Conservation (phyloP, 2,888 invertebrate species). For the Pilophorus perplexus region DNA sequence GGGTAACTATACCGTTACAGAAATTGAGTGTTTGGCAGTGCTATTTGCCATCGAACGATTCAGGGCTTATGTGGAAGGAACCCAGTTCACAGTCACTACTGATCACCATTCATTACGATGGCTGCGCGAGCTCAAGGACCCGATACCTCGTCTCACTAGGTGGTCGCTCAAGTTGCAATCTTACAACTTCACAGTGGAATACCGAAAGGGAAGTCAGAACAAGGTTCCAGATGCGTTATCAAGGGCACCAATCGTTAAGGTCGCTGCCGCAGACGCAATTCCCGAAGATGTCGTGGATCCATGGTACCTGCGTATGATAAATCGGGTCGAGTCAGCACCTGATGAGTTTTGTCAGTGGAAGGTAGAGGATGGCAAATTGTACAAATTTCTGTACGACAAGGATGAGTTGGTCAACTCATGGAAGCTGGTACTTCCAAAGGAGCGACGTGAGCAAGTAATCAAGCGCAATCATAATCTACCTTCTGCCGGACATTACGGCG, state of each 20-base stretch:
- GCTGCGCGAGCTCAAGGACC: slow-evolving; percentile 1
- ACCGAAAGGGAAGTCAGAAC: slow-evolving; percentile 20
- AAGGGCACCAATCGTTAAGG: not conserved
- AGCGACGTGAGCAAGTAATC: not conserved
- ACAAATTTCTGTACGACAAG: not conserved
- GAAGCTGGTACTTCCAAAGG: not conserved
- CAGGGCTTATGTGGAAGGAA: slow-evolving; percentile 11
- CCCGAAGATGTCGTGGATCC: not conserved
- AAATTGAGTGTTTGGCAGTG: not conserved
- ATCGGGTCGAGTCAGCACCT: slow-evolving; percentile 4
- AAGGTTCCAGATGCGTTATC: slow-evolving; percentile 28
- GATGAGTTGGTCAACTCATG: not conserved
- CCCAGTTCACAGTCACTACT: slow-evolving; percentile 8
- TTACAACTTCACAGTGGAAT: not conserved
- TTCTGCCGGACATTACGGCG: not conserved
- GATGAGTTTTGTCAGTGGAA: slow-evolving; percentile 16
- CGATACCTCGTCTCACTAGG: slow-evolving; percentile 4
- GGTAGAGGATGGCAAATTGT: not conserved
- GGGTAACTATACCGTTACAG: not conserved
- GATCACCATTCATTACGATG: not conserved
- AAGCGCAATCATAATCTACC: slow-evolving; percentile 10
- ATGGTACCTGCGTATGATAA: slow-evolving; percentile 39
- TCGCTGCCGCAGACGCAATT: not conserved
- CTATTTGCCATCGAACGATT: not conserved
- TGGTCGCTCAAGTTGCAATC: slow-evolving; percentile 19